A percentile compares a stretch with the other conserved stretches of the same genome.
Conservation (phyloP, 2,888 invertebrate genomes). For the Ochropacha duplaris region DNA sequence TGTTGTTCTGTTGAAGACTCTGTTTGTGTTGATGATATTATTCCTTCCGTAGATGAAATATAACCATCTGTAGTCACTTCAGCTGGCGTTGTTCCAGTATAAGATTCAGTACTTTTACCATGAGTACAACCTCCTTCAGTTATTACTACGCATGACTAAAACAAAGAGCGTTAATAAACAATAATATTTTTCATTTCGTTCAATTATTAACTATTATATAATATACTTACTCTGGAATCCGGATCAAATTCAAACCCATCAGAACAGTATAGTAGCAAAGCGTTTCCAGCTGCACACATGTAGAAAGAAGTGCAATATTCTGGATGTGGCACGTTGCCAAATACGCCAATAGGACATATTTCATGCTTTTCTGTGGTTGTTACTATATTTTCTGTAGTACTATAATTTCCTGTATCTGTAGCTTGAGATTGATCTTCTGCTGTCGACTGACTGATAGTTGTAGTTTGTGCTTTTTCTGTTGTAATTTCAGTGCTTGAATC, state of each 20-base stretch:
- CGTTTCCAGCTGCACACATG: slow-evolving; percentile 42
- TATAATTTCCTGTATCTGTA: not conserved
- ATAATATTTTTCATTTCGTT: not conserved
- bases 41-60: not conserved
- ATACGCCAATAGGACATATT: slow-evolving; percentile 35
- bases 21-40: not conserved
- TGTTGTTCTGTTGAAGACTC: not conserved
- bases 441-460: slow-evolving; percentile 6
- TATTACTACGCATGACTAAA: slow-evolving; percentile 8
- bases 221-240: not conserved
- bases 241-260: slow-evolving; percentile 44
- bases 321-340: slow-evolving; percentile 48
- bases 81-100: not conserved
- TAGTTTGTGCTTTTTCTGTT: not conserved
- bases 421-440: slow-evolving; percentile 4
- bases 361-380: slow-evolving; percentile 8
- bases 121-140: slow-evolving; percentile 10
- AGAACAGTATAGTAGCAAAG: slow-evolving; percentile 35
- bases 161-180: not conserved
- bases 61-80: not conserved
- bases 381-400: not conserved
- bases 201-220: not conserved
- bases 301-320: slow-evolving; percentile 42
- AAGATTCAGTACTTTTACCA: not conserved
- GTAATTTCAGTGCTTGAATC: not conserved